These are phyloP conservation scores for Aradus depressus DNA, from an alignment of 2,888 invertebrate species.

Conservation along the genomic window DNA sequence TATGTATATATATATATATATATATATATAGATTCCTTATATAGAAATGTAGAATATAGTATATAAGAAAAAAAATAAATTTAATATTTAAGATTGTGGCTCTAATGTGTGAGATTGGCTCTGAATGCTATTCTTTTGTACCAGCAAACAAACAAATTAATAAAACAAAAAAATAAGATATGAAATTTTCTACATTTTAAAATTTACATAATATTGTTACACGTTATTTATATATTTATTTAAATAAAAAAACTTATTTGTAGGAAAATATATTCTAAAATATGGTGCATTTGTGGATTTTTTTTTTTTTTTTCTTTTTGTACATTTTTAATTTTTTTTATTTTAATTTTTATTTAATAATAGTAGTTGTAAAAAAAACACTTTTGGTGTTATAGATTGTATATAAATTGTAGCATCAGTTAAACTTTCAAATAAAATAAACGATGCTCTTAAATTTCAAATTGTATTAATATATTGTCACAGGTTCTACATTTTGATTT, in stretches of 20 bases:
- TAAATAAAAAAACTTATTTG: conserved; percentile 25
- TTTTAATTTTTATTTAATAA: too few species aligned
- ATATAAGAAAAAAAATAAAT: too few species aligned
- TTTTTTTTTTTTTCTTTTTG: conserved; percentile 21
- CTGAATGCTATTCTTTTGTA: too few species aligned
- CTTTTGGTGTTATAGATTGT: conserved; percentile 18
- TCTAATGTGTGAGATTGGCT: conserved; percentile 2
- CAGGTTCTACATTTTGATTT: too few species aligned
- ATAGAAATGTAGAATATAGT: too few species aligned
- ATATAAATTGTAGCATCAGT: conserved; percentile 14
- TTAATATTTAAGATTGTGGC: conserved; percentile 4
- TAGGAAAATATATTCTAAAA: conserved; percentile 28
- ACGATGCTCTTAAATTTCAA: too few species aligned
- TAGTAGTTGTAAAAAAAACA: conserved; percentile 16
- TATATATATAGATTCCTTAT: too few species aligned
- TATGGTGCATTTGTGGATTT: conserved; percentile 23
- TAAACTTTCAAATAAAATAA: too few species aligned
- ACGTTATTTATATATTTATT: conserved; percentile 25
- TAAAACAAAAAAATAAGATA: conserved; percentile 1
- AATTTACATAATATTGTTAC: conserved; percentile 7
- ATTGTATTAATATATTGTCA: too few species aligned
- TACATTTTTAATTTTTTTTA: too few species aligned
- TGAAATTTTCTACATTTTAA: conserved; percentile 13
- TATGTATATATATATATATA: too few species aligned
- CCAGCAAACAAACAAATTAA: neutral